Evolutionary conservation across 2,888 invertebrate species (phyloP).

Genomic region (Cosmopolites sordidus): DNA sequence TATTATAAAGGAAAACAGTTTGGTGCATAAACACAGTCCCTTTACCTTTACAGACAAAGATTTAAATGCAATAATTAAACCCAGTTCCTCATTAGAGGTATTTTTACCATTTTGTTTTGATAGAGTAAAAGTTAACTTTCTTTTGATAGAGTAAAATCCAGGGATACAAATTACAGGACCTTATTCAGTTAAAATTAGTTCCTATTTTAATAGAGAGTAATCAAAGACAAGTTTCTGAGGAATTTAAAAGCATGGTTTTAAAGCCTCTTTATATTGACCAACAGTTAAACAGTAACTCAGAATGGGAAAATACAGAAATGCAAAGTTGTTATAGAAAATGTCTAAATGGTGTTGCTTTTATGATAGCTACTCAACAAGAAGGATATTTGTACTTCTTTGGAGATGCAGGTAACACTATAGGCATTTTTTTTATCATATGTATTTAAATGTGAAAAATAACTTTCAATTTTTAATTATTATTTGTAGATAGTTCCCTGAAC

Average conservation of each 20-base stretch:
- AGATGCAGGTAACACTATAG: conserved; percentile 43
- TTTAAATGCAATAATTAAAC: conserved; percentile 48
- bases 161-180: conserved; percentile 47
- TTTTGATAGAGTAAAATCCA: conserved; percentile 34
- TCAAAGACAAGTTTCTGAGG: conserved; percentile 48
- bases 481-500: conserved; percentile 34
- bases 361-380: conserved; percentile 62
- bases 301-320: conserved; percentile 36
- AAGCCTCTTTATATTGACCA: conserved; percentile 50
- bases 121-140: not conserved
- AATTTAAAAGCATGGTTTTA: conserved; percentile 52
- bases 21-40: conserved; percentile 47
- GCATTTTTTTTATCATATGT: conserved; percentile 11
- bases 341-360: conserved; percentile 59
- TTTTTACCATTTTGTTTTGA: too few relatives aligned
- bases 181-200: conserved; percentile 51
- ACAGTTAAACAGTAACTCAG: conserved; percentile 32
- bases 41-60: conserved; percentile 48
- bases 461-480: conserved; percentile 3
- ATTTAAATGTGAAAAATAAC: not conserved
- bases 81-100: conserved; percentile 35
- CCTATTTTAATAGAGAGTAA: conserved; percentile 45
- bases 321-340: conserved; percentile 55
- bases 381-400: conserved; percentile 70
- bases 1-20: conserved; percentile 46